Evolutionary conservation across 2,797 vertebrate genomes (phyloP).

Genomic region (Myoxocephalus aenaeus): DNA sequence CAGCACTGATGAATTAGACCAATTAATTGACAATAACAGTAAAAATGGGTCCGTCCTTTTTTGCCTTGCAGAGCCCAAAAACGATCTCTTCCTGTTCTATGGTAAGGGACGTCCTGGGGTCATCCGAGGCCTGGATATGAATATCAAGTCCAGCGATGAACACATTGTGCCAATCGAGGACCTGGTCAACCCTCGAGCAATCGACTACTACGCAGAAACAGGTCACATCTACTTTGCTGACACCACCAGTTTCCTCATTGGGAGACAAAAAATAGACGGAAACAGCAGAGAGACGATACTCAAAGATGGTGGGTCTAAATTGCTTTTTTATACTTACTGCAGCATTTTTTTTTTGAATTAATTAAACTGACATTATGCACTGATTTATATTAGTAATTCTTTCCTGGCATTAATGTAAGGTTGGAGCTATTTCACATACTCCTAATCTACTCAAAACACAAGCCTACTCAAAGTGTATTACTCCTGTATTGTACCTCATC

Average conservation of each 20-base stretch:
- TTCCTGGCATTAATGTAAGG: background rate
- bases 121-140: conserved; percentile 95
- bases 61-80: conserved; percentile 91
- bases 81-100: conserved; percentile 97
- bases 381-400: background rate
- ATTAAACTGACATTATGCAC: background rate
- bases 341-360: background rate
- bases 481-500: background rate
- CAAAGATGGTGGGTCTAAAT: conserved; percentile 89
- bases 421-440: background rate
- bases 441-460: conserved; percentile 3
- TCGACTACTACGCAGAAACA: conserved; percentile 94
- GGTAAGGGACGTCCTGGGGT: conserved; percentile 98
- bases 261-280: conserved; percentile 95
- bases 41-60: conserved; percentile 57
- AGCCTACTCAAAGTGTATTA: background rate
- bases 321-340: background rate
- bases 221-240: conserved; percentile 98
- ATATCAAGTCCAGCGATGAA: conserved; percentile 94
- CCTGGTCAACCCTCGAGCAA: conserved; percentile 95
- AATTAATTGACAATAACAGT: conserved; percentile 78
- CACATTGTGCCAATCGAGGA: conserved; percentile 97
- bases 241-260: conserved; percentile 98
- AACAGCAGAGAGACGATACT: conserved; percentile 93
- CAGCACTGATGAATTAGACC: conserved; percentile 77